Evolutionary conservation across 1,140 invertebrate genomes (phyloP).

Genomic region (Nebria ingens): DNA sequence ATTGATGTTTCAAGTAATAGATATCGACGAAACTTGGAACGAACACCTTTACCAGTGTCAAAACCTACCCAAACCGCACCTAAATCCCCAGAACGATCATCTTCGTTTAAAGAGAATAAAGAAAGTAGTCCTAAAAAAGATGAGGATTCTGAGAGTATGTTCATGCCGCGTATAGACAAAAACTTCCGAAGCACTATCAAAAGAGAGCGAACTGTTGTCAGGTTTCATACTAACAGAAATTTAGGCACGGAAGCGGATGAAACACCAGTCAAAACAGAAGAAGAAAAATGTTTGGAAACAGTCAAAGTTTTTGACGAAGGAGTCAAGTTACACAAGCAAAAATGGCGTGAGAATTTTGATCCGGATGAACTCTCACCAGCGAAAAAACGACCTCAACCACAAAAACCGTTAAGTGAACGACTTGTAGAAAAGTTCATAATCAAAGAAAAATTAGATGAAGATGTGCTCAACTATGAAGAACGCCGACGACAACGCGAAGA

Average conservation of each 20-base stretch:
- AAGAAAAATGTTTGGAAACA: slow-evolving; percentile 16
- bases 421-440: slow-evolving; percentile 67
- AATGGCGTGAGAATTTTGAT: slow-evolving; percentile 49
- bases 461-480: slow-evolving; percentile 18
- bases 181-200: slow-evolving; percentile 41
- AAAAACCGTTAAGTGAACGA: slow-evolving; percentile 34
- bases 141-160: slow-evolving; percentile 21
- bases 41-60: slow-evolving; percentile 15
- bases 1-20: slow-evolving; percentile 65
- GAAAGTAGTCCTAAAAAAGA: slow-evolving; percentile 22
- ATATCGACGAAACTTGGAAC: slow-evolving; percentile 30
- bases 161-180: slow-evolving; percentile 27
- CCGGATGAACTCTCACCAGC: slow-evolving; percentile 35
- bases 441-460: slow-evolving; percentile 44
- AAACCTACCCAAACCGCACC: slow-evolving; percentile 19
- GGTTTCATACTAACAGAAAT: slow-evolving; percentile 51
- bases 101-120: slow-evolving; percentile 17
- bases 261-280: slow-evolving; percentile 25
- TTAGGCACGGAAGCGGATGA: slow-evolving; percentile 31
- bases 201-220: slow-evolving; percentile 56
- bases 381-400: slow-evolving; percentile 26
- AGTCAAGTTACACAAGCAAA: slow-evolving; percentile 17
- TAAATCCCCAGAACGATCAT: slow-evolving; percentile 14
- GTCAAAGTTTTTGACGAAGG: slow-evolving; percentile 19
- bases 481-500: slow-evolving; percentile 7